Base-by-base conservation (phyloP, 2,888 invertebrate species). In the Cosmorhoe ocellata region DNA sequence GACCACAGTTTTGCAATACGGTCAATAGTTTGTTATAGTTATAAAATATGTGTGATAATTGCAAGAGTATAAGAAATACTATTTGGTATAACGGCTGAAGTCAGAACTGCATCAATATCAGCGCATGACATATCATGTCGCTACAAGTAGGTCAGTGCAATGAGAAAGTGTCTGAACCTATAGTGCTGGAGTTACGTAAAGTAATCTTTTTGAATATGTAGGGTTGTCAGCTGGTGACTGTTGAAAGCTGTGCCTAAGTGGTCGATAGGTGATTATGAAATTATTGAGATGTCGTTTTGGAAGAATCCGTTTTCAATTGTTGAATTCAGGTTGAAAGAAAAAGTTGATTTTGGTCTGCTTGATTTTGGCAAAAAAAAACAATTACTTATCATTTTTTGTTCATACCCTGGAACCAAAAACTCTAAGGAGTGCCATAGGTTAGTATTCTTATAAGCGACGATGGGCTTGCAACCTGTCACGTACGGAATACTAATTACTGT, bases 111-210 rank as follows among this genome's bases (percentile, higher is more conserved):
- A 33, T 13, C 31, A 22, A 31, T 49, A 52, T 50, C 40, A 34
- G 46, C 40, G 43, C 54, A 52, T 56, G 58, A 58, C 58, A 52
- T 61, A 55, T 57, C 55, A 33, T 41, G 47, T 42, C 46, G 31
- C 51, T 11, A 34, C 47, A 59, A 49, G 53, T 61, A 27, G 61
- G 61, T 49, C 59, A 55, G 32, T 51, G 52, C 47, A 59, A 39
- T 44, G 43, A 51, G 61, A 61, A 61, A 61, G 52, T 55, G 39
- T 26, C 37, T 49, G 27, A 44, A 36, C 38, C 38, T 40, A 41
- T 38, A 40, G 43, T 38, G 38, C 38, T 28, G 11, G 7, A 27
- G 24, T 49, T 46, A 56, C 48, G 39, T 51, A 44, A 47, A 43
- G 30, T 34, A 30, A 28, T 27, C 6, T 32, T 46, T 49, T 51